phyloP scores from a whole-genome alignment of 1,140 invertebrate species.

The Meloidogyne chitwoodi region DNA sequence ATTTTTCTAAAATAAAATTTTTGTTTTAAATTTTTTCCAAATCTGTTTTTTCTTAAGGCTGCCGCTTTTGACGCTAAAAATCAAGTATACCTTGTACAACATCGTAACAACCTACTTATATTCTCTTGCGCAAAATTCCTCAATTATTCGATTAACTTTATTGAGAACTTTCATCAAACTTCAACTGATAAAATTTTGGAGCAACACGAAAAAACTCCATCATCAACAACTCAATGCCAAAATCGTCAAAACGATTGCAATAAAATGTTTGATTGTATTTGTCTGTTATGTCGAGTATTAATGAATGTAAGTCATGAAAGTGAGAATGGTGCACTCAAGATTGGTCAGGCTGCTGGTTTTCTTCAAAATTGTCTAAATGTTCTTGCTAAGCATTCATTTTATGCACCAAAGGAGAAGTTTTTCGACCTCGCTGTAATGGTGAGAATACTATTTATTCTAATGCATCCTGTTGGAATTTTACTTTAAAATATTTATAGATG shows the following conservation, averaged over 20 bases:
- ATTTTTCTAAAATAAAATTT: conserved; percentile 7
- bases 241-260: conserved; percentile 11
- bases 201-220: neutral
- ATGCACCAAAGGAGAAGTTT: conserved; percentile 38
- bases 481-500: too few species aligned
- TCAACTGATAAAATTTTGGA: neutral
- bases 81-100: conserved; percentile 30
- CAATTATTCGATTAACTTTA: conserved; percentile 4
- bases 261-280: conserved; percentile 40
- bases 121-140: conserved; percentile 31
- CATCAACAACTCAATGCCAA: neutral
- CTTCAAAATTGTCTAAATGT: conserved; percentile 34
- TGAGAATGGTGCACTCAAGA: conserved; percentile 31
- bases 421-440: conserved; percentile 39
- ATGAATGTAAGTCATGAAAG: conserved; percentile 42
- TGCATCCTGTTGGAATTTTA: neutral
- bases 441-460: conserved; percentile 2
- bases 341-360: conserved; percentile 38
- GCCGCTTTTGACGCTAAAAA: conserved; percentile 39
- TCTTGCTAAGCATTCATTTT: conserved; percentile 17
- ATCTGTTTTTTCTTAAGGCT: conserved; percentile 16
- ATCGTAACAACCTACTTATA: conserved; percentile 32
- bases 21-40: neutral
- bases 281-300: conserved; percentile 29
- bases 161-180: neutral